Conservation (phyloP, 2,888 invertebrate genomes). For the Catocala sponsa region DNA sequence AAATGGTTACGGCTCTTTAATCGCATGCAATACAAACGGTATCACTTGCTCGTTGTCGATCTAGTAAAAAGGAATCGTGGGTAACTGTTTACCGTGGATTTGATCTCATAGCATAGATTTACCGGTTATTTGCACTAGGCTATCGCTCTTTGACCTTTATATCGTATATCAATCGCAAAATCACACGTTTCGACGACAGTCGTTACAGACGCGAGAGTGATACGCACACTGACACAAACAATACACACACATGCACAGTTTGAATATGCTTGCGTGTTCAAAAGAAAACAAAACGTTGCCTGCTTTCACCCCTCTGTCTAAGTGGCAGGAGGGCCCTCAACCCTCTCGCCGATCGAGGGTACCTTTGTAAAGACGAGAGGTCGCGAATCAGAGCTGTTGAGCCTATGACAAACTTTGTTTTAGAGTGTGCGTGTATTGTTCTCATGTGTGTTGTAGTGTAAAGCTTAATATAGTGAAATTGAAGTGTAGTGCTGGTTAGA, state of each 20-base stretch:
- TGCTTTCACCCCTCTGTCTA: constrained; percentile 51
- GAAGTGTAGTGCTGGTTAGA: not conserved
- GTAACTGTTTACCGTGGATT: no score
- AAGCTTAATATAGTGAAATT: not conserved
- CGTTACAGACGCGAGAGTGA: not conserved
- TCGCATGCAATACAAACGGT: no score
- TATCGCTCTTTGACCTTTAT: no score
- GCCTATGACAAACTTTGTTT: constrained; percentile 15
- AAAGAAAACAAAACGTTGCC: constrained; percentile 44
- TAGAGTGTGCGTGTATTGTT: constrained; percentile 13
- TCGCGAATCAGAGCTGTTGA: constrained; percentile 41
- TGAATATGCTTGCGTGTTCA: constrained; percentile 25
- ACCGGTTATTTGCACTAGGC: no score
- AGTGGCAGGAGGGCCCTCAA: constrained; percentile 61
- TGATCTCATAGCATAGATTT: no score
- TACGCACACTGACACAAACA: not conserved
- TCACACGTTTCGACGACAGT: not conserved
- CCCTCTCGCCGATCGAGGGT: constrained; percentile 50
- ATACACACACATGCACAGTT: constrained; percentile 7
- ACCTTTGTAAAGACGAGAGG: constrained; percentile 48
- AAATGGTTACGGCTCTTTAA: no score
- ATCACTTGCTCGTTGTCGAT: no score
- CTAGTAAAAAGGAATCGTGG: no score
- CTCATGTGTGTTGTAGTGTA: not conserved
- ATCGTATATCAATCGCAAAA: not conserved